Conservation (phyloP, 2,888 invertebrate genomes). For the Tillus elongatus region DNA sequence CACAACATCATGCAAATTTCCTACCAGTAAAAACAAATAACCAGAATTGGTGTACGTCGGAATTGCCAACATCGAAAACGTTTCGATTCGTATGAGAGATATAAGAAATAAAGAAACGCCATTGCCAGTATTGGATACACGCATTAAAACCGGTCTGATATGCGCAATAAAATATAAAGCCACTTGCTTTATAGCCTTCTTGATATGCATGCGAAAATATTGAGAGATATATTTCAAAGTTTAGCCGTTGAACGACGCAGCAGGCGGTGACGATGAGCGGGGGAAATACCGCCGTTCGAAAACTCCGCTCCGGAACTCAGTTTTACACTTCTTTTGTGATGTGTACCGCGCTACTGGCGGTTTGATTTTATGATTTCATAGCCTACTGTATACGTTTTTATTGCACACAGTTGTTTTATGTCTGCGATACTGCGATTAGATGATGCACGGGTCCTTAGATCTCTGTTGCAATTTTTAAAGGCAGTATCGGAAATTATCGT, state of each 20-base stretch:
- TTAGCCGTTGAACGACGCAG: constrained; percentile 28
- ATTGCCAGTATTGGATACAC: constrained; percentile 36
- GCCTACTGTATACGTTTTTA: no score
- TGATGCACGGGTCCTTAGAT: no score
- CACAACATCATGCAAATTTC: no score
- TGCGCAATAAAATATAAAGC: constrained; percentile 38
- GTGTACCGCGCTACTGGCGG: constrained; percentile 15
- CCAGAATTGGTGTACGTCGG: no score
- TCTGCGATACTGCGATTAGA: no score
- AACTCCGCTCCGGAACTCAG: constrained; percentile 11
- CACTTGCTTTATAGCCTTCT: constrained; percentile 37
- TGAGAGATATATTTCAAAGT: constrained; percentile 36
- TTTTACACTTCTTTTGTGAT: constrained; percentile 18
- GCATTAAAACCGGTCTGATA: constrained; percentile 39
- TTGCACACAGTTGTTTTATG: no score
- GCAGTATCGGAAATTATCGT: no score
- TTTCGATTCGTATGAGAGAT: no score
- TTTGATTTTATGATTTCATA: constrained; percentile 18
- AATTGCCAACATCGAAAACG: no score
- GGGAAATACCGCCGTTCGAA: constrained; percentile 13
- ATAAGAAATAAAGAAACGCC: constrained; percentile 23
- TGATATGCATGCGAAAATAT: constrained; percentile 38
- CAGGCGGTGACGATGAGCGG: constrained; percentile 28
- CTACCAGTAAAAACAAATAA: no score
- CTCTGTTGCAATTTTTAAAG: no score